phyloP scores from a whole-genome alignment of 2,797 vertebrate species.

The Catharus ustulatus region DNA sequence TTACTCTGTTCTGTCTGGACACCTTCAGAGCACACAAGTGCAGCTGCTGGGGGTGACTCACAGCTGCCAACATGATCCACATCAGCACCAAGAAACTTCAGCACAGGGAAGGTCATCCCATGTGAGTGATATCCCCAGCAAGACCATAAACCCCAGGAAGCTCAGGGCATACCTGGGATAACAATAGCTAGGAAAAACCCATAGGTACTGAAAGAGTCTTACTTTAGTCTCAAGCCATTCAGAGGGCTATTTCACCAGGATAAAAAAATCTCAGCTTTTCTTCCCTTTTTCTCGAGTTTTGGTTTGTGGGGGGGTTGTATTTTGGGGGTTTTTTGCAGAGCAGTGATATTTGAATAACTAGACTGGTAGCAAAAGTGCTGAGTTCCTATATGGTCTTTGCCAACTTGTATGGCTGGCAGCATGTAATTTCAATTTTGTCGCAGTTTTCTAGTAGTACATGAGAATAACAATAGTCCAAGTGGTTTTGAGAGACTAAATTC shows the following conservation, averaged over 20 bases:
- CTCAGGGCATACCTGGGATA: neutral
- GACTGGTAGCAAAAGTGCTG: neutral
- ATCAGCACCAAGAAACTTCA: neutral
- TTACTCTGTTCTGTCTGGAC: neutral
- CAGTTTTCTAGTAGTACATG: neutral
- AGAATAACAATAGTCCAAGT: neutral
- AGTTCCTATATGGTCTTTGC: neutral
- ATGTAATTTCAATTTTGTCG: neutral
- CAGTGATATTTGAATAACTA: neutral
- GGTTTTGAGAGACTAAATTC: neutral
- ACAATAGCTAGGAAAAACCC: neutral
- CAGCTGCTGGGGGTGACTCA: neutral
- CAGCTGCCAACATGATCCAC: fast-evolving
- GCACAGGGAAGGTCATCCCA: neutral
- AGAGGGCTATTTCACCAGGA: neutral
- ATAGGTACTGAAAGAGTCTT: neutral
- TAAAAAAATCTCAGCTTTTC: neutral
- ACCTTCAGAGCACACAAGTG: neutral
- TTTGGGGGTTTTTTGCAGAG: neutral
- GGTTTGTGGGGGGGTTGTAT: neutral
- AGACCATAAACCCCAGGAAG: neutral
- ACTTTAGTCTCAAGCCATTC: neutral
- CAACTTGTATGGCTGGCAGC: neutral
- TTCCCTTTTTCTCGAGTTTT: neutral
- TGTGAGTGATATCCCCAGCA: neutral